A percentile compares a stretch with the other conserved stretches of the same genome.
Conservation (phyloP, 2,113 vertebrate genomes). For the Vulpes ferrilata region DNA sequence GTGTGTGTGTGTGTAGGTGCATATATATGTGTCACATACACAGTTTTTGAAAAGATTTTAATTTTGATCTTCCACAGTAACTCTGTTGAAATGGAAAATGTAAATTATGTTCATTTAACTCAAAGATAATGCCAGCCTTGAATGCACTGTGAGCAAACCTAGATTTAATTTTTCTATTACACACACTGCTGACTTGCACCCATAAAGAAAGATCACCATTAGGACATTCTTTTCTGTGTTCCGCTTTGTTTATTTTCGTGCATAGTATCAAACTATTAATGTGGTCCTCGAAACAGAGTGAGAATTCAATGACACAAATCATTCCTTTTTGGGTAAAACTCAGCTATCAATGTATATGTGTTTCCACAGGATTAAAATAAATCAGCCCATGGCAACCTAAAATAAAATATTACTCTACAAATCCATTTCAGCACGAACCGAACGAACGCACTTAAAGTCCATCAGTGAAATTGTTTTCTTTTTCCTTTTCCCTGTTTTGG, state of each 20-base stretch:
- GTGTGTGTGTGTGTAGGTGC: neutral
- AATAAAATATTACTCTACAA: neutral
- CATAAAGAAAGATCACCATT: constrained; percentile 3
- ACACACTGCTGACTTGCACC: constrained; percentile 33
- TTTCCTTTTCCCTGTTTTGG: constrained; percentile 18
- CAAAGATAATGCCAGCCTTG: neutral
- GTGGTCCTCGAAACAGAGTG: neutral
- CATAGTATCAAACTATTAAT: constrained; percentile 39
- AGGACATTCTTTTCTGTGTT: neutral
- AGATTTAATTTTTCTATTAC: constrained; percentile 52
- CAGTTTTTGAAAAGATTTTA: neutral
- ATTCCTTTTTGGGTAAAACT: constrained; percentile 35
- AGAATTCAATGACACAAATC: constrained; percentile 47
- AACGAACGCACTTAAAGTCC: neutral
- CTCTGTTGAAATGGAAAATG: constrained; percentile 39
- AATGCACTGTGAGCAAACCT: constrained; percentile 46
- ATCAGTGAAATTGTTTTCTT: neutral
- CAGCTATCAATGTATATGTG: constrained; percentile 1
- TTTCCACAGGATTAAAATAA: constrained; percentile 42
- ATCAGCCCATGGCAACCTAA: neutral
- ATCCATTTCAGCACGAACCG: constrained; percentile 1
- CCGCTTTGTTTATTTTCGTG: constrained; percentile 37
- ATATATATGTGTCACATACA: neutral
- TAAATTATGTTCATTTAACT: constrained; percentile 54
- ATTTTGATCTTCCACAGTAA: neutral